These are phyloP conservation scores for Petaurus breviceps DNA, from an alignment of 2,113 vertebrate species.

Conservation along the genomic window DNA sequence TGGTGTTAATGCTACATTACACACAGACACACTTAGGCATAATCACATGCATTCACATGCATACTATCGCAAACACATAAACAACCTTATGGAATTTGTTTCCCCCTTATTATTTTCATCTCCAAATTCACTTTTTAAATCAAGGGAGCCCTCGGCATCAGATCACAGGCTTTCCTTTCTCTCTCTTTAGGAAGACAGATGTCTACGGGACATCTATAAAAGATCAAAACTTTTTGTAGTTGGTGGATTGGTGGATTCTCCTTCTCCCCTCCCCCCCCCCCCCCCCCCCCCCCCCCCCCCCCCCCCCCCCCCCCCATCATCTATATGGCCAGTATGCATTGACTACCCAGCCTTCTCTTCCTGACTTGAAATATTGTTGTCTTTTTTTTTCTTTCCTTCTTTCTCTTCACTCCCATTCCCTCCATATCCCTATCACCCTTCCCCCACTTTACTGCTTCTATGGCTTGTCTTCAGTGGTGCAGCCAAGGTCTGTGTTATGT, in stretches of 20 bases:
- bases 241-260: not conserved
- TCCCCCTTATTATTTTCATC: conserved; percentile 73
- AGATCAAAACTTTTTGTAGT: not conserved
- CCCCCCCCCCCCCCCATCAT: not conserved
- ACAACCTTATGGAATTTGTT: conserved; percentile 72
- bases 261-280: not conserved
- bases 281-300: too few species aligned
- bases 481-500: conserved; percentile 63
- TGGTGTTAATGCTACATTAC: conserved; percentile 78
- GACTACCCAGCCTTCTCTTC: not conserved
- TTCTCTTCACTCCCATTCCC: not conserved
- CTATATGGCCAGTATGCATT: not conserved
- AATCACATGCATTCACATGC: conserved; percentile 74
- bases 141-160: conserved; percentile 52
- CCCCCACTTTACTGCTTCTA: not conserved
- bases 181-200: conserved; percentile 2
- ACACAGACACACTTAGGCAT: conserved; percentile 78
- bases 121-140: conserved; percentile 74
- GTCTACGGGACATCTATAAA: not conserved
- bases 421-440: not conserved
- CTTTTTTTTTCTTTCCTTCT: not conserved
- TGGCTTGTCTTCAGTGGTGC: not conserved
- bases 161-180: conserved; percentile 42
- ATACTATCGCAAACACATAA: conserved; percentile 74
- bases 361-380: not conserved